phyloP scores from a whole-genome alignment of 2,113 vertebrate genomes.

The Columba janthina region DNA sequence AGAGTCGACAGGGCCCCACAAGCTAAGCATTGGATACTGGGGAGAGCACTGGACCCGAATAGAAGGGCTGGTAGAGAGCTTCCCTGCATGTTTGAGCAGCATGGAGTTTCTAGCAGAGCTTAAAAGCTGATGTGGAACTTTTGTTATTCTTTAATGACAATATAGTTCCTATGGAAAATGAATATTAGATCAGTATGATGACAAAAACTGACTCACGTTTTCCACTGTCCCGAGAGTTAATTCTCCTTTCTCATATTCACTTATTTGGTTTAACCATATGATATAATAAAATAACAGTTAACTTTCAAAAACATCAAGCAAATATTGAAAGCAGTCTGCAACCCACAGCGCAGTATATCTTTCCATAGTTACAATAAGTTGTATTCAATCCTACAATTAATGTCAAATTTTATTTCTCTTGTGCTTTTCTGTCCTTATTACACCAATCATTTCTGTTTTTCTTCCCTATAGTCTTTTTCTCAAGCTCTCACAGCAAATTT shows the following conservation, averaged over 20 bases:
- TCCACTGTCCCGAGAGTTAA: not conserved
- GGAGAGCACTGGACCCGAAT: rapidly evolving
- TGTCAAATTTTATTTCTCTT: slow-evolving; percentile 51
- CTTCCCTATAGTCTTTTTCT: not conserved
- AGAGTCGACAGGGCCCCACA: rapidly evolving
- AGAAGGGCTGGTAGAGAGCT: not conserved
- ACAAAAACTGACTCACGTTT: slow-evolving; percentile 24
- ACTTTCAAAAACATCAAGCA: slow-evolving; percentile 3
- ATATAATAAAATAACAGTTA: slow-evolving; percentile 11
- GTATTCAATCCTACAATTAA: slow-evolving; percentile 48
- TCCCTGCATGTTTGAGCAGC: not conserved
- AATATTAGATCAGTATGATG: not conserved
- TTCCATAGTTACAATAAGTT: slow-evolving; percentile 39
- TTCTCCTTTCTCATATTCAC: slow-evolving; percentile 14
- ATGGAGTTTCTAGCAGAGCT: not conserved
- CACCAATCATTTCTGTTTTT: not conserved
- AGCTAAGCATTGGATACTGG: not conserved
- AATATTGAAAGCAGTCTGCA: slow-evolving; percentile 20
- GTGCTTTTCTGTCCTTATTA: slow-evolving; percentile 22
- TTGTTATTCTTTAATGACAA: slow-evolving; percentile 1
- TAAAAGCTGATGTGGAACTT: not conserved
- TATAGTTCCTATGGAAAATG: slow-evolving; percentile 16
- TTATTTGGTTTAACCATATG: slow-evolving; percentile 6
- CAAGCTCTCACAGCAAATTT: not conserved
- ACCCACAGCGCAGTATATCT: slow-evolving; percentile 32